Conservation (phyloP, 2,888 invertebrate species). For the Andrena minutula region DNA sequence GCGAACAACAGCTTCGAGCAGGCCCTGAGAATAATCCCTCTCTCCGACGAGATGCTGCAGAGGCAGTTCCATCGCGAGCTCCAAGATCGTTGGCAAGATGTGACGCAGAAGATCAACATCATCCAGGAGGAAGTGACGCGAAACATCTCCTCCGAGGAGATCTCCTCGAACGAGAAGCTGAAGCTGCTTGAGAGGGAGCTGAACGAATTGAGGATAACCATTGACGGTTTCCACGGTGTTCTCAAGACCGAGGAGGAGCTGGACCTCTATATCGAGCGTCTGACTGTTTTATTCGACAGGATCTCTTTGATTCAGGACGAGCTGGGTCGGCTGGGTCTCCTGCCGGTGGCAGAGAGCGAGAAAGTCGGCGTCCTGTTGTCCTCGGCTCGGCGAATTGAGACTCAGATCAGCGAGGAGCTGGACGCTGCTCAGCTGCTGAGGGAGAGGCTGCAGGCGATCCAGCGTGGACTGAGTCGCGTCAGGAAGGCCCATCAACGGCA, state of each 20-base stretch:
- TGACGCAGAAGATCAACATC: conserved; percentile 88
- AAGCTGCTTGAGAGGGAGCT: conserved; percentile 91
- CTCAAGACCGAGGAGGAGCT: conserved; percentile 94
- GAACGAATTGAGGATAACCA: conserved; percentile 89
- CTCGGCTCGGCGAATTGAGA: conserved; percentile 90
- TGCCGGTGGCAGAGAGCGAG: conserved; percentile 91
- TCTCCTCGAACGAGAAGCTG: conserved; percentile 91
- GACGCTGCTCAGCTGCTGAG: conserved; percentile 91
- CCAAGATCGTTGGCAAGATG: conserved; percentile 91
- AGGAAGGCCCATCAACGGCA: conserved; percentile 89
- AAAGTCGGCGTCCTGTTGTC: conserved; percentile 90
- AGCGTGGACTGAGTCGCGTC: conserved; percentile 90
- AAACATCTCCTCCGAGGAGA: conserved; percentile 90
- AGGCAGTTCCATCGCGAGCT: conserved; percentile 92
- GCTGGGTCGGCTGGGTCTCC: conserved; percentile 90
- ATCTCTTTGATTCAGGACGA: conserved; percentile 93
- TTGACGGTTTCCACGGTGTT: conserved; percentile 91
- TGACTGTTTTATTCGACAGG: conserved; percentile 91
- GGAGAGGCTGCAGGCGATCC: conserved; percentile 90
- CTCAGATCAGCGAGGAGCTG: conserved; percentile 91
- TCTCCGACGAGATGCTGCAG: conserved; percentile 94
- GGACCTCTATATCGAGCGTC: conserved; percentile 91
- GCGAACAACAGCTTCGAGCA: conserved; percentile 91
- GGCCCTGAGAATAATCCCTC: conserved; percentile 91
- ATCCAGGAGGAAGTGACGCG: conserved; percentile 90